Percentiles rank a stretch among this genome's conserved stretches.
Conservation (phyloP, 2,113 vertebrate species). For the Ahaetulla prasina region DNA sequence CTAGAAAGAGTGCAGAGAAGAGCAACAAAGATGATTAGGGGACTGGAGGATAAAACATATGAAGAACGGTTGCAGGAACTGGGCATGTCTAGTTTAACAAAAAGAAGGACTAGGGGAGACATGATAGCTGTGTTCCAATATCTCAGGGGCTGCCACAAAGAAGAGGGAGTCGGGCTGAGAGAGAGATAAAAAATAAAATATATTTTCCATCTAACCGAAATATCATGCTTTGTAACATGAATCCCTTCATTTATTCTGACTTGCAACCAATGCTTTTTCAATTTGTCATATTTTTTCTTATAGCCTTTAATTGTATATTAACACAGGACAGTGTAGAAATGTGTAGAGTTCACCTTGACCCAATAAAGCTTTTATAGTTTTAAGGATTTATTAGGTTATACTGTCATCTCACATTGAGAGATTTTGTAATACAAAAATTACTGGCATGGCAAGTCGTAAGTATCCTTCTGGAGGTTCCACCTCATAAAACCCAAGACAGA, state of each 20-base stretch:
- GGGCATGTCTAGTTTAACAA: too few species aligned
- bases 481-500: conserved; percentile 17
- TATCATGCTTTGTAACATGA: neutral
- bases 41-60: too few species aligned
- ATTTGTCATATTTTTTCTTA: neutral
- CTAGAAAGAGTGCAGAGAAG: too few species aligned
- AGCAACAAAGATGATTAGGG: too few species aligned
- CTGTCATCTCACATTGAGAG: conserved; percentile 11
- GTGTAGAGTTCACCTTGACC: conserved; percentile 34
- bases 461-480: conserved; percentile 31
- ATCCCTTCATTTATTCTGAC: neutral
- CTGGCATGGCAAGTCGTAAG: conserved; percentile 51
- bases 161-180: too few species aligned
- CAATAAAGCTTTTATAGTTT: conserved; percentile 18
- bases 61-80: too few species aligned
- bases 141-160: too few species aligned
- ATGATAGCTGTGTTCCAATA: too few species aligned
- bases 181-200: neutral
- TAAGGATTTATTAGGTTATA: conserved; percentile 46
- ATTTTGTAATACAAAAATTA: conserved; percentile 37
- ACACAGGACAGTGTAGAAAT: neutral
- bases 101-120: too few species aligned
- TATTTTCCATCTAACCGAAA: fast-evolving
- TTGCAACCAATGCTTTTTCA: neutral
- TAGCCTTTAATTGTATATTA: neutral